Base-by-base conservation (phyloP, 2,888 invertebrate genomes). In the Dryomyza anilis region DNA sequence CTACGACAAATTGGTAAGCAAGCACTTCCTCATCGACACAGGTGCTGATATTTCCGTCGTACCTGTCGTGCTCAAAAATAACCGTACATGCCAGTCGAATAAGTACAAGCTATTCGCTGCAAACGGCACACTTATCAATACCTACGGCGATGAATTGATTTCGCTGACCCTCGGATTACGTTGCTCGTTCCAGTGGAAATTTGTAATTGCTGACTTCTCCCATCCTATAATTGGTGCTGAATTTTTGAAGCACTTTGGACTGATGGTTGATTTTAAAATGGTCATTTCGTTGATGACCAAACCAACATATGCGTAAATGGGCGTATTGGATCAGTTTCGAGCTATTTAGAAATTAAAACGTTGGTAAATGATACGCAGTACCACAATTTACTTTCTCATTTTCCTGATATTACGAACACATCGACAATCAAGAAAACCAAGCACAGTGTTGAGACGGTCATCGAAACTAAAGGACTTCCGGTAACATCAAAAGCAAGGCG, bases 251-350 rank as follows among this genome's bases (percentile, higher is more conserved):
- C 8, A 48, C 12, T 48, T 48, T 21, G 46, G 46, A 21, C 10
- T 48, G 46, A 19, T 48, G 19, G 46, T 48, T 21, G 46, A 48
- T 21, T 12, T 48, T 12, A 19, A 21, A 21, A 16, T 23, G 23
- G 23, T 5, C 19, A 16, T 5, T 48, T 48, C 21, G 12, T 48
- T 12, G 46, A 48, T 23, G 12, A 21, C 21, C 21, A 48, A 21
- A 48, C 21, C 23, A 12, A 23, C n/a, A n/a, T n/a, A n/a, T n/a
- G n/a, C n/a, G n/a, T n/a, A 39, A 39, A 14, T n/a, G 39, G n/a
- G 39, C n/a, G 39, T n/a, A 39, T 12, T 39, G 39, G 74, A 19
- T 19, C 74, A 60, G 69, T 72, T 12, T 39, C 39, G 39, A 39
- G n/a, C 14, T 39, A 39, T 39, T n/a, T 39, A 12, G 39, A 39